Evolutionary conservation across 2,888 invertebrate genomes (phyloP).

Genomic region (Vesta saturnalis): DNA sequence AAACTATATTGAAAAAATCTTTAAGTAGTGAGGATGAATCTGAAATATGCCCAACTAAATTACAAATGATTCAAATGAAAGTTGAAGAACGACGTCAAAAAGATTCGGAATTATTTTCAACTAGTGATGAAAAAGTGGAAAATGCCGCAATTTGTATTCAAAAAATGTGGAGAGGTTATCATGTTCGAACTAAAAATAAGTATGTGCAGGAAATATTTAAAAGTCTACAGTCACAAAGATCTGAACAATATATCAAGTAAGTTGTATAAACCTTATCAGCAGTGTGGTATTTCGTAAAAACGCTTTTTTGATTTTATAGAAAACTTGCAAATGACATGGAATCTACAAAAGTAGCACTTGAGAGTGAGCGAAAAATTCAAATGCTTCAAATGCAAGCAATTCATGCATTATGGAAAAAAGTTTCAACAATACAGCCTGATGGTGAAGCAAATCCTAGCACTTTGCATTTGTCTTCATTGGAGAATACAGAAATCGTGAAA

Average conservation of each 20-base stretch:
- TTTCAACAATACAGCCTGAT: slow-evolving; percentile 72
- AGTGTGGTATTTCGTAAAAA: neutral
- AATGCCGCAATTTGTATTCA: slow-evolving; percentile 82
- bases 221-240: slow-evolving; percentile 79
- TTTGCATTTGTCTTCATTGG: slow-evolving; percentile 43
- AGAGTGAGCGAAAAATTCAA: slow-evolving; percentile 86
- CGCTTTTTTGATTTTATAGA: slow-evolving; percentile 60
- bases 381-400: slow-evolving; percentile 92
- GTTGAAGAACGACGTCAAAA: slow-evolving; percentile 63
- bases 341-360: slow-evolving; percentile 83
- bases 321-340: slow-evolving; percentile 86
- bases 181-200: slow-evolving; percentile 77
- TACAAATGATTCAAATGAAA: slow-evolving; percentile 72
- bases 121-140: slow-evolving; percentile 59
- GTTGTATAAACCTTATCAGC: no score
- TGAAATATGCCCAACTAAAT: slow-evolving; percentile 73
- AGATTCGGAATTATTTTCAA: slow-evolving; percentile 49
- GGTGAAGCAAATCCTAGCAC: slow-evolving; percentile 44
- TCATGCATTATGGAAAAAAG: slow-evolving; percentile 89
- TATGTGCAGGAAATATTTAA: slow-evolving; percentile 71
- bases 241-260: slow-evolving; percentile 86
- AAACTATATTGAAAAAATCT: slow-evolving; percentile 55
- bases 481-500: slow-evolving; percentile 72
- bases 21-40: slow-evolving; percentile 71
- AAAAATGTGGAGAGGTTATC: slow-evolving; percentile 87